Evolutionary conservation across 2,113 vertebrate genomes (phyloP).

Genomic region (Mesembrinibis cayennensis): DNA sequence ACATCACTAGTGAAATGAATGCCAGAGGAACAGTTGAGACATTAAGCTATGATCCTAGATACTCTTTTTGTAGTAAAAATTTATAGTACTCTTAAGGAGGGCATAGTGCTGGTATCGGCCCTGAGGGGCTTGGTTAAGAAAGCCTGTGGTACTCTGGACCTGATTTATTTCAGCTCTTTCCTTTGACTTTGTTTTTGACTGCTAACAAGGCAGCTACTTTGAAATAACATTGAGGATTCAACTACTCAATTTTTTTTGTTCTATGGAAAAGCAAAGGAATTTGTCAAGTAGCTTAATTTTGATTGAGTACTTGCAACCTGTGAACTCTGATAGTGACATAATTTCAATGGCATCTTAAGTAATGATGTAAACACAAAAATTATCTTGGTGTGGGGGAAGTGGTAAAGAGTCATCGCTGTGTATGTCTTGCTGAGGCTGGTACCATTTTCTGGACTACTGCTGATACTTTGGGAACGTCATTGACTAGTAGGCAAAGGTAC

Average conservation of each 20-base stretch:
- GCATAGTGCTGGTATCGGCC: neutral
- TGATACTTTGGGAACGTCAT: neutral
- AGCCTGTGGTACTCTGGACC: neutral
- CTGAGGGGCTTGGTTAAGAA: neutral
- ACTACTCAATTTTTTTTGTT: neutral
- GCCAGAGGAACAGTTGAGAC: neutral
- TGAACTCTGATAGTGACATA: neutral
- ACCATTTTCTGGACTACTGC: neutral
- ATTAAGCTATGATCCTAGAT: neutral
- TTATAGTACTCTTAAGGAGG: neutral
- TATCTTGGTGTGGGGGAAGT: neutral
- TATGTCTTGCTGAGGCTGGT: neutral
- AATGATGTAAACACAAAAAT: neutral
- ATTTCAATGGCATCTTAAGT: neutral
- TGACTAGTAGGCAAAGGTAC: neutral
- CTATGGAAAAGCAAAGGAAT: neutral
- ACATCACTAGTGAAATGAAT: neutral
- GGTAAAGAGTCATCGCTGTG: neutral
- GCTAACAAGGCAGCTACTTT: neutral
- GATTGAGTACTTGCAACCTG: neutral
- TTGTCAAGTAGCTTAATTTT: neutral
- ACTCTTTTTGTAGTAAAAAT: neutral
- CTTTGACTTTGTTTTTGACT: neutral
- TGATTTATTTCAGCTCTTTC: neutral
- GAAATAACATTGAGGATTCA: neutral